Conservation (phyloP, 92 coral and sea anemone genomes). For the Zoanthus solanderi region DNA sequence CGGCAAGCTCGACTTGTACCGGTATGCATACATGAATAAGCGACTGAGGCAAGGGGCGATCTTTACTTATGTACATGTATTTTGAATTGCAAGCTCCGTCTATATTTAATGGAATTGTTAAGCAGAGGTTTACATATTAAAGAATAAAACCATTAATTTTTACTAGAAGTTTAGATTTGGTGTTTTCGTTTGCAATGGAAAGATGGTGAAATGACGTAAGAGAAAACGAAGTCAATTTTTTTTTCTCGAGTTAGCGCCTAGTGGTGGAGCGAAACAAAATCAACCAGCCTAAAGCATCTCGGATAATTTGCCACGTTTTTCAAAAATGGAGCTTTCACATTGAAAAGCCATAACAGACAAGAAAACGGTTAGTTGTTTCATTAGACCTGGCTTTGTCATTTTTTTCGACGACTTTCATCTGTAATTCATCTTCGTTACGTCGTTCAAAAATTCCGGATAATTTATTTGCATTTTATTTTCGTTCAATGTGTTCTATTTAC, state of each 20-base stretch:
- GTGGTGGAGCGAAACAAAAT: neutral
- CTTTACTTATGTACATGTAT: slow-evolving; percentile 89
- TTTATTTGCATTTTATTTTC: slow-evolving; percentile 34
- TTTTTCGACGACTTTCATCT: neutral
- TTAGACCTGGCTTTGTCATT: neutral
- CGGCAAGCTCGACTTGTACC: slow-evolving; percentile 42
- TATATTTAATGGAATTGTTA: slow-evolving; percentile 98
- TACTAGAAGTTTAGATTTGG: slow-evolving; percentile 69
- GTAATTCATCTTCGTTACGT: neutral
- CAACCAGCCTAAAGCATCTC: slow-evolving; percentile 30
- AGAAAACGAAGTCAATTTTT: neutral
- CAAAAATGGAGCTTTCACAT: neutral
- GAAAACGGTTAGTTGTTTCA: slow-evolving; percentile 32
- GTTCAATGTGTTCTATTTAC: slow-evolving; percentile 11
- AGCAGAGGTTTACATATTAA: slow-evolving; percentile 95
- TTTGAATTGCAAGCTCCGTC: slow-evolving; percentile 79
- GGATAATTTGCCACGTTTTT: slow-evolving; percentile 41
- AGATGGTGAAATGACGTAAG: slow-evolving; percentile 13
- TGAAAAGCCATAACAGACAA: slow-evolving; percentile 1
- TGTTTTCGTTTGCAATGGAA: slow-evolving; percentile 22
- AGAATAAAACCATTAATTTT: slow-evolving; percentile 85
- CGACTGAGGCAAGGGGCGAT: slow-evolving; percentile 56
- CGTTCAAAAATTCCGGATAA: neutral
- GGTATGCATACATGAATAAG: slow-evolving; percentile 99
- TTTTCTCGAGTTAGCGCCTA: neutral